Conservation (phyloP, 2,888 invertebrate species). For the Drosophila tanythrix region DNA sequence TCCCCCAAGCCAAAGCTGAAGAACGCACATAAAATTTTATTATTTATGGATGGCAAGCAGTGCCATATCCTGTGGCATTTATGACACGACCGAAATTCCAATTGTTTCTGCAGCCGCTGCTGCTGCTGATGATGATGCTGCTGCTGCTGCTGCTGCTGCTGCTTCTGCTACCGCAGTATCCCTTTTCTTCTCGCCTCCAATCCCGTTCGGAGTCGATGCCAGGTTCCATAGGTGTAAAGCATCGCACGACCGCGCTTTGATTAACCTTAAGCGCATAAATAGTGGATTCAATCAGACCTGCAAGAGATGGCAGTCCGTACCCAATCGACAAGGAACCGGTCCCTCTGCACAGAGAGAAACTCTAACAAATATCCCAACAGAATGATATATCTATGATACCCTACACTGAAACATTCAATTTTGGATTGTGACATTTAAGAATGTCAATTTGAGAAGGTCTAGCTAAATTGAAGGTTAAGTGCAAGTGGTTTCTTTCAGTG, state of each 20-base stretch:
- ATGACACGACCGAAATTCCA: constrained; percentile 79
- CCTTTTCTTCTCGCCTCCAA: constrained; percentile 3
- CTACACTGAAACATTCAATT: not conserved
- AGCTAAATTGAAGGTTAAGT: not conserved
- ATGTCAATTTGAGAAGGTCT: not conserved
- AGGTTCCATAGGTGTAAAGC: constrained; percentile 68
- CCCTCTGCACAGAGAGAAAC: constrained; percentile 39
- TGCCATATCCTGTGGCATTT: constrained; percentile 77
- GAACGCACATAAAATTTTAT: constrained; percentile 77
- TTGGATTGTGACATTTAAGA: not conserved
- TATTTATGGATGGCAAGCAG: constrained; percentile 78
- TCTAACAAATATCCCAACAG: not conserved
- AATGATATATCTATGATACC: not conserved
- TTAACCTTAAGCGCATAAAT: constrained; percentile 82
- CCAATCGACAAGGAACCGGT: constrained; percentile 60
- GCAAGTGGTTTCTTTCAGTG: constrained; percentile 38
- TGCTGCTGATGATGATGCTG: constrained; percentile 22
- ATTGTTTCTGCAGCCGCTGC: constrained; percentile 69
- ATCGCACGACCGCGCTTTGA: constrained; percentile 78
- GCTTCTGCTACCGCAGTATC: constrained; percentile 26
- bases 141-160: constrained; percentile 19
- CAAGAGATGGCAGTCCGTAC: constrained; percentile 59
- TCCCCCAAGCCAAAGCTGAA: constrained; percentile 70
- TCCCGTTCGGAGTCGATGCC: constrained; percentile 27
- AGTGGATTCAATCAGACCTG: constrained; percentile 82